phyloP scores from a whole-genome alignment of 1,140 invertebrate genomes.

The Charaxes varanes region DNA sequence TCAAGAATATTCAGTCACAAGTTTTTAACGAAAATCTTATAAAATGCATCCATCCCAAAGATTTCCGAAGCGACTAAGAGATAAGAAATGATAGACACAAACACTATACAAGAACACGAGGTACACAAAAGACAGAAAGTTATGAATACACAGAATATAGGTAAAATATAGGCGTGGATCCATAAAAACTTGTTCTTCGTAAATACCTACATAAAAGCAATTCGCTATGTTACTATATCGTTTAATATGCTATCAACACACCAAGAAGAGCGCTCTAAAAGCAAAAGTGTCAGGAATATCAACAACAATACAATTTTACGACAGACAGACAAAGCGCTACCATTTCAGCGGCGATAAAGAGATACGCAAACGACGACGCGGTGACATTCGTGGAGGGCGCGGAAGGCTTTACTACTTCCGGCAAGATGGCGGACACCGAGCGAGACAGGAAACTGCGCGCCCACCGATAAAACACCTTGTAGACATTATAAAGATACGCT shows the following conservation, averaged over 20 bases:
- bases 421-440: constrained; percentile 56
- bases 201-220: too few relatives aligned
- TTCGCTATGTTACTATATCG: too few relatives aligned
- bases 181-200: too few relatives aligned
- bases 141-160: neutral
- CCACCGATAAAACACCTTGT: constrained; percentile 40
- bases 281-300: constrained; percentile 9
- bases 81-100: too few relatives aligned
- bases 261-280: neutral
- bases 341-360: constrained; percentile 26
- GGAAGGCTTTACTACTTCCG: constrained; percentile 70
- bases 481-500: constrained; percentile 19
- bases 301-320: constrained; percentile 28
- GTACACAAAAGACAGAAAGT: too few relatives aligned
- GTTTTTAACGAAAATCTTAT: too few relatives aligned
- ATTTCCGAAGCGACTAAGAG: too few relatives aligned
- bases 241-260: too few relatives aligned
- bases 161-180: too few relatives aligned
- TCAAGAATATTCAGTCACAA: too few relatives aligned
- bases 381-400: constrained; percentile 31
- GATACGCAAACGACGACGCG: constrained; percentile 29
- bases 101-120: too few relatives aligned
- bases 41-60: too few relatives aligned
- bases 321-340: constrained; percentile 19
- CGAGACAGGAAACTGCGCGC: constrained; percentile 47